Conservation (phyloP, 2,113 vertebrate genomes). For the Sander vitreus region DNA sequence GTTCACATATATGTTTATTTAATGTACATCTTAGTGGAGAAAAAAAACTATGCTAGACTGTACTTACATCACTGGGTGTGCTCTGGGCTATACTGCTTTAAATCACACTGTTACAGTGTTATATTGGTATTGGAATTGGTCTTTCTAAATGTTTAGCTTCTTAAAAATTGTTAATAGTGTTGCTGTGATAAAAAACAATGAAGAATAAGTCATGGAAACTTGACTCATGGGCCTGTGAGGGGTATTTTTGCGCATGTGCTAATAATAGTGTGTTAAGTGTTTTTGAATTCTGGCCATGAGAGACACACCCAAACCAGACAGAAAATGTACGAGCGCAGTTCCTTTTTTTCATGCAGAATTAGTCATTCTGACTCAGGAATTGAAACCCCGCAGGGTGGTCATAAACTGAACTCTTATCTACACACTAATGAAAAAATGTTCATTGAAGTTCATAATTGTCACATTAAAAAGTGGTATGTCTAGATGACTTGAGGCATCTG, state of each 20-base stretch:
- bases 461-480: constrained; percentile 15
- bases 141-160: neutral
- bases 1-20: neutral
- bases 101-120: neutral
- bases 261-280: constrained; percentile 81
- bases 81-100: neutral
- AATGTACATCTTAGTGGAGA: neutral
- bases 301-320: constrained; percentile 80
- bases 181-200: constrained; percentile 19
- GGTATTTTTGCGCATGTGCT: constrained; percentile 70
- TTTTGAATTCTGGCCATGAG: constrained; percentile 64
- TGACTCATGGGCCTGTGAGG: constrained; percentile 39
- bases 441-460: neutral
- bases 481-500: neutral
- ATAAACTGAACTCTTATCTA: constrained; percentile 32
- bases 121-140: too few relatives aligned
- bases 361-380: constrained; percentile 65
- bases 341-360: constrained; percentile 71
- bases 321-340: constrained; percentile 66
- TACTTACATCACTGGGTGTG: too few relatives aligned
- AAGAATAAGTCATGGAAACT: constrained; percentile 61
- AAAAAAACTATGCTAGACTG: neutral
- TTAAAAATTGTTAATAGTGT: neutral
- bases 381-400: constrained; percentile 42
- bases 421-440: constrained; percentile 9